Evolutionary conservation across 2,797 vertebrate genomes (phyloP), one percentile per base, ranked within the genome.

Genomic region (Mallotus villosus): DNA sequence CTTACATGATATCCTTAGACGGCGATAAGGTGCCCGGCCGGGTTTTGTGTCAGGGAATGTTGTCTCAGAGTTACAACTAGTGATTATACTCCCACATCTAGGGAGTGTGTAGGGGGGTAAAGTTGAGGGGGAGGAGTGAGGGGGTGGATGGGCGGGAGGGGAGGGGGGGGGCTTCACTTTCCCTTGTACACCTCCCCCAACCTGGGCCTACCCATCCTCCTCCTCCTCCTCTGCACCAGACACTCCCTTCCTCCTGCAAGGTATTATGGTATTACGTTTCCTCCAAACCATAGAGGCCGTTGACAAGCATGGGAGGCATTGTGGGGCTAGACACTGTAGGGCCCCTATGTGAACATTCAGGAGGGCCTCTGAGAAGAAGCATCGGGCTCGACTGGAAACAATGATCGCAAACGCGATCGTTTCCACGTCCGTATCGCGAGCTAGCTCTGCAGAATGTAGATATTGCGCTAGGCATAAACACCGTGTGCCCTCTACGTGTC

Each of bases 1-100:
- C 90, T 92, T 93, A 92, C 92, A 88, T 72, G 78, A 87, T 88
- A 86, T 91, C 81, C 89, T 88, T 91, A 92, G 88, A 92, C 92
- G 88, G 80, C 63, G 88, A 91, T 91, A 92, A 92, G 85, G 90
- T 67, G 66, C 70, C 80, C 19, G 21, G 62, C 49, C 68, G 84
- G 71, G 81, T 86, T 90, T 79, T 58, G 51, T 79, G 82, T 79
- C 83, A 75, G 87, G 84, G 86, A 90, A 87, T 89, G 83, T 85
- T 90, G 90, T 91, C 89, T 88, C 82, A 85, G 88, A 74, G 75
- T 90, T 89, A 92, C 88, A 91, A 80, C 85, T 82, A 82, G 86
- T 86, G 88, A 88, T 92, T 91, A 87, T 91, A 84, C 83, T 85
- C 82, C 74, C 77, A n/a, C 78, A 84, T 82, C 87, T 51, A 34